These are phyloP conservation scores for Drosophila sechellia DNA, from an alignment of 1,140 invertebrate genomes.

Conservation along the genomic window DNA sequence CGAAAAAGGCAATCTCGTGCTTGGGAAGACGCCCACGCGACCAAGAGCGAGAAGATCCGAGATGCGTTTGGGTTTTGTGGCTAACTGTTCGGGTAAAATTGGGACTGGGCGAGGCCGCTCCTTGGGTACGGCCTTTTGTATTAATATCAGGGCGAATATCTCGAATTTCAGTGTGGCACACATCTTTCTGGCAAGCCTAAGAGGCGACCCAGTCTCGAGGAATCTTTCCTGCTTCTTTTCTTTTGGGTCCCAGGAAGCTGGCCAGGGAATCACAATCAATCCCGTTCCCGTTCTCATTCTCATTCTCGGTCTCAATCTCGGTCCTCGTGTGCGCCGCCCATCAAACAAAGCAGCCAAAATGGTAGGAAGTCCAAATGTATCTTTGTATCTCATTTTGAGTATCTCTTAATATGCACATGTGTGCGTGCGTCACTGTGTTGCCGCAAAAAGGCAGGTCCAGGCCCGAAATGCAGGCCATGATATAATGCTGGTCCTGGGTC, in stretches of 20 bases:
- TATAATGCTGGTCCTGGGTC: conserved; percentile 43
- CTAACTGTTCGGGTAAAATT: conserved; percentile 59
- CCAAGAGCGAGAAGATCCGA: conserved; percentile 27
- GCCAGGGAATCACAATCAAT: conserved; percentile 48
- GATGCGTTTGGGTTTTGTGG: conserved; percentile 53
- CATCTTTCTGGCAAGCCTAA: conserved; percentile 60
- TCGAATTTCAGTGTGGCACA: conserved; percentile 81
- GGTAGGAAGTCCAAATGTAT: conserved; percentile 83
- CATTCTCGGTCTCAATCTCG: conserved; percentile 16
- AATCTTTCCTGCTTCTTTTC: neutral
- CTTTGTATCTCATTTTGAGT: conserved; percentile 82
- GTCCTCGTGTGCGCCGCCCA: conserved; percentile 72
- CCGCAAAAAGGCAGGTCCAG: conserved; percentile 74
- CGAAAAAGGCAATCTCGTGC: conserved; percentile 49
- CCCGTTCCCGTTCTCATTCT: conserved; percentile 21
- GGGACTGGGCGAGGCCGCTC: conserved; percentile 47
- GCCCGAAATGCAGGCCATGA: conserved; percentile 68
- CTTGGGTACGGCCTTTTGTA: conserved; percentile 69
- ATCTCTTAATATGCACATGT: conserved; percentile 76
- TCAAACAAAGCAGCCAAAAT: conserved; percentile 74
- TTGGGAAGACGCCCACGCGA: conserved; percentile 70
- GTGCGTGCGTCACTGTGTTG: conserved; percentile 38
- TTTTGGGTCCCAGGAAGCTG: conserved; percentile 46
- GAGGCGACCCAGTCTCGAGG: conserved; percentile 39
- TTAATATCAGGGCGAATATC: conserved; percentile 79